Evolutionary conservation across 1,140 invertebrate genomes (phyloP).

Genomic region (Brachionus rotundiformis): DNA sequence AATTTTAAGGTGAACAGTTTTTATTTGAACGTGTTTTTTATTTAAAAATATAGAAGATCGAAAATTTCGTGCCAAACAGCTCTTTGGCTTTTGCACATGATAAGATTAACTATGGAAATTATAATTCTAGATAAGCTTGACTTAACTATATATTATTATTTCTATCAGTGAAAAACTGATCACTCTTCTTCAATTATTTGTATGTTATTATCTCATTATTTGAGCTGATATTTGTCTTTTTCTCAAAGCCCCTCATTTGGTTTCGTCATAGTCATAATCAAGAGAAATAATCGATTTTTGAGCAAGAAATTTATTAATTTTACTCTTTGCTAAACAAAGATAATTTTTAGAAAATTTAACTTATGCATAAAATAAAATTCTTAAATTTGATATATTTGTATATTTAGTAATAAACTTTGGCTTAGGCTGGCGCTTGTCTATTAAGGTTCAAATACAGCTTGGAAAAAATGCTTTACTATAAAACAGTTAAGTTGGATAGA

Average conservation of each 20-base stretch:
- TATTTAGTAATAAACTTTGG: not conserved
- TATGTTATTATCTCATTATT: not conserved
- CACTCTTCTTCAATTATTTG: not conserved
- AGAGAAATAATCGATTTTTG: not conserved
- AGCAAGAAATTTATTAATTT: not conserved
- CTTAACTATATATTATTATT: not conserved
- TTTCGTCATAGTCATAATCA: constrained; percentile 14
- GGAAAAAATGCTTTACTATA: not conserved
- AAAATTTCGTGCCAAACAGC: not conserved
- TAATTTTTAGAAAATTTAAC: not conserved
- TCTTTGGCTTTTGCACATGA: not conserved
- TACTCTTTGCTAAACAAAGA: not conserved
- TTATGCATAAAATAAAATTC: constrained; percentile 5
- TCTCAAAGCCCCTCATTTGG: not conserved
- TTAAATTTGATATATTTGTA: not conserved
- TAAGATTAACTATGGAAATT: too few relatives aligned
- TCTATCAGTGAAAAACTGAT: not conserved
- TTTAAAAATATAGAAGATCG: not conserved
- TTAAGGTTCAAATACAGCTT: not conserved
- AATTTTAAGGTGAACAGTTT: not conserved
- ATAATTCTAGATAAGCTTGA: not conserved
- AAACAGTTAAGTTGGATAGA: not conserved
- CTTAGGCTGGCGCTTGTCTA: not conserved
- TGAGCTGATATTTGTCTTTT: constrained; percentile 3
- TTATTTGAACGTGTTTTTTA: not conserved